Evolutionary conservation across 2,888 invertebrate species (phyloP), one percentile per base, ranked within the genome.

Genomic region (Eubasilissa splendida): DNA sequence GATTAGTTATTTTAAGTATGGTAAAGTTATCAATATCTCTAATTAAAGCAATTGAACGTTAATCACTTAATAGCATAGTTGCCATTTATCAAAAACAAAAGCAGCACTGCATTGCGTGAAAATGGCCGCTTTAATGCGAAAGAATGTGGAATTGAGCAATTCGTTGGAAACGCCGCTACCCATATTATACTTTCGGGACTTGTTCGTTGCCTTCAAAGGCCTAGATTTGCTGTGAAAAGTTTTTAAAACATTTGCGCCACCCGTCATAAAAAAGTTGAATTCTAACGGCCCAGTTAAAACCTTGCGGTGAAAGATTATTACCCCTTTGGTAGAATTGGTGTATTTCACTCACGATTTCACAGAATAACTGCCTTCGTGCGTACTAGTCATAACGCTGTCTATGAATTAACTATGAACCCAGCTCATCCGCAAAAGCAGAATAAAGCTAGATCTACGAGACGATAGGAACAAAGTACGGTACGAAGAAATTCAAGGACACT

Each of bases 381-480:
- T 71, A 53, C 71, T 54, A 71, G 71, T 71, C 71, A 71, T 71
- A 71, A 71, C 71, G 71, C 71, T 71, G 71, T 71, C 63, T 73
- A 80, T 80, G 80, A 80, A 80, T 80, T 80, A 80, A 77, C 80
- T 80, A 80, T 80, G 80, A 80, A 59, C 76, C 59, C 50, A 33
- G 59, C 74, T 58, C 74, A 50, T 58, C 74, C 74, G 74, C 42
- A 74, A 74, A 14, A 74, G 42, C 74, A 9, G 71, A 54, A 71
- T 71, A 71, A 71, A 71, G 71, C 71, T 33, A 71, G 71, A 54
- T 71, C 71, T 71, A 54, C 71, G 54, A 53, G 71, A 71, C 10
- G 33, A 53, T 71, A 71, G 10, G 54, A 53, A 53, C 33, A 71
- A 11, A 22, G 54, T 54, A 31, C 22, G 71, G 33, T 31, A 54